Conservation (phyloP, 64 coral and sea anemone genomes). For the Montipora cactus region DNA sequence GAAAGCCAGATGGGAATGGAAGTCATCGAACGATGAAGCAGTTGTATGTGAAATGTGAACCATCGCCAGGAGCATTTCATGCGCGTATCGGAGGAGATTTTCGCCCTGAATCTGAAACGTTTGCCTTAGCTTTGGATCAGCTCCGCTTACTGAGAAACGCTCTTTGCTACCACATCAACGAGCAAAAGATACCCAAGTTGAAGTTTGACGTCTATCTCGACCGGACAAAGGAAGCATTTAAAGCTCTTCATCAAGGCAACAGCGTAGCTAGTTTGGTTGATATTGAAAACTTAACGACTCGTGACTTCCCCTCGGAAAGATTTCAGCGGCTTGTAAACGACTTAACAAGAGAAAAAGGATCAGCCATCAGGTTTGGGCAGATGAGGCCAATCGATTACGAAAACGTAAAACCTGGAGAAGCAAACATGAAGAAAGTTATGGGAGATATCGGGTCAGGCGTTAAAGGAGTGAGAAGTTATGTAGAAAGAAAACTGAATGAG, state of each 20-base stretch:
- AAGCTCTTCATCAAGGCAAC: not conserved
- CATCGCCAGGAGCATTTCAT: constrained; percentile 3
- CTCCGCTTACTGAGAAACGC: constrained; percentile 50
- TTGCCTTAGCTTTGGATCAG: constrained; percentile 54
- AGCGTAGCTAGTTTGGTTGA: not conserved
- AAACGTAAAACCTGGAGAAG: not conserved
- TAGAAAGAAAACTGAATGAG: not conserved
- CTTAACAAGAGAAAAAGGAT: constrained; percentile 11
- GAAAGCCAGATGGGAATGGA: not conserved
- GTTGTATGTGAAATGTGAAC: constrained; percentile 21
- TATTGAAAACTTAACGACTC: not conserved
- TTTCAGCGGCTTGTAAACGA: not conserved
- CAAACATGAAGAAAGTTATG: not conserved
- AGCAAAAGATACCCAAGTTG: constrained; percentile 21
- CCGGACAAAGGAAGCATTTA: not conserved
- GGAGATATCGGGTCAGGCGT: not conserved
- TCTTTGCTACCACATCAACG: constrained; percentile 6
- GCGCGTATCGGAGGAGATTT: not conserved
- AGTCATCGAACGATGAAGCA: not conserved
- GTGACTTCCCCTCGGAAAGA: constrained; percentile 9
- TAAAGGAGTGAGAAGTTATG: not conserved
- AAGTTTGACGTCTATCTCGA: not conserved
- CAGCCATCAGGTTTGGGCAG: constrained; percentile 11
- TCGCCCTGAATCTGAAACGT: constrained; percentile 25
- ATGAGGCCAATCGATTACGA: not conserved